phyloP scores from a whole-genome alignment of 2,113 vertebrate genomes.

The Gymnobelideus leadbeateri region DNA sequence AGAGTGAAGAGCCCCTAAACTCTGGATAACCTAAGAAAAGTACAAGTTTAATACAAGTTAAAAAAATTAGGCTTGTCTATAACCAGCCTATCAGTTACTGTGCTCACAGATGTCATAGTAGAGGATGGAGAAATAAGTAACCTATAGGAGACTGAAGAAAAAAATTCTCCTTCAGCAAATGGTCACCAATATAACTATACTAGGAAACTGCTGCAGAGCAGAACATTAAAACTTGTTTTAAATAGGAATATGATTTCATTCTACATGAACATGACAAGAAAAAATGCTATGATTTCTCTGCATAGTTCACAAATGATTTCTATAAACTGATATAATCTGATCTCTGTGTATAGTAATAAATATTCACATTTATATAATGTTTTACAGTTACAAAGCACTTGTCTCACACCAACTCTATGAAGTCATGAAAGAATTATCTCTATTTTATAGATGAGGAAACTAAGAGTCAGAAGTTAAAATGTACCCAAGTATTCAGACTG shows the following conservation, averaged over 20 bases:
- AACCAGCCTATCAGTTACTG: neutral
- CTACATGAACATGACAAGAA: neutral
- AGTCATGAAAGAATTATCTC: neutral
- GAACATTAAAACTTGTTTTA: neutral
- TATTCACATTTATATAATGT: neutral
- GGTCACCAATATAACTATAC: neutral
- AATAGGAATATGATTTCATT: accelerated
- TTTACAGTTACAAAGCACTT: neutral
- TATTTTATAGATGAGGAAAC: neutral
- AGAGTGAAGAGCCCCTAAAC: neutral
- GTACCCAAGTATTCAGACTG: neutral
- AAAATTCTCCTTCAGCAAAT: neutral
- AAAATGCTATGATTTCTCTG: neutral
- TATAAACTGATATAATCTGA: neutral
- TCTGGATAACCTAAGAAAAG: neutral
- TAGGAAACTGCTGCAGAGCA: too few relatives aligned
- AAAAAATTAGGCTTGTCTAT: neutral
- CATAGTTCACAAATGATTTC: neutral
- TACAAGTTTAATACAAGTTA: neutral
- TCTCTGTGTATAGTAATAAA: neutral
- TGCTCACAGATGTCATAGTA: neutral
- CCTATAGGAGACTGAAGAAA: neutral
- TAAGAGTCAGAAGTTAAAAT: neutral
- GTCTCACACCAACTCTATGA: neutral
- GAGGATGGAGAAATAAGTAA: neutral